Base-by-base conservation (phyloP, 1,140 invertebrate species). In the Bombyx mandarina region DNA sequence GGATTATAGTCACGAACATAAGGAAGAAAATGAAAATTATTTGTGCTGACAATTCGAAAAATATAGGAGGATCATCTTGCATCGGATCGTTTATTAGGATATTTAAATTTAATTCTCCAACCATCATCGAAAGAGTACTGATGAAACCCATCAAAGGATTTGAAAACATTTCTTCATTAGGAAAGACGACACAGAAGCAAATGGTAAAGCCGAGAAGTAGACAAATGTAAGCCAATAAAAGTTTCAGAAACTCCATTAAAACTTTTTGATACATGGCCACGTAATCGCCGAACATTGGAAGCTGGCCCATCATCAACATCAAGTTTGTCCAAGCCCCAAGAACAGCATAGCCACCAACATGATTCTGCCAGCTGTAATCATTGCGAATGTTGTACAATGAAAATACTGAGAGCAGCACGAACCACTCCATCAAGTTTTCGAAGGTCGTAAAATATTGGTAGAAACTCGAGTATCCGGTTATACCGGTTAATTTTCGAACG, bases 201-300 rank as follows among this genome's bases (percentile, higher is more conserved):
- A 92, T 89, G 0, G 91, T 90, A 63, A 92, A 93, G 3, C 91
- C 92, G 45, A 92, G 88, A 8, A 92, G 71, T 5, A 93, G 66
- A 22, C 91, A 91, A 3, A 91, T 88, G 60, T 93, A 93, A 0
- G 91, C 91, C 5, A 91, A 55, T 3, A 93, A 62, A 9, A 93
- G 68, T 66, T 92, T 92, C 1, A 90, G 78, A 60, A 93, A 92
- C 63, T 93, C 91, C 45, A 88, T 90, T 22, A 91, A 88, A 43
- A 92, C 91, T 56, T 90, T 91, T n/a, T 90, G 90, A 59, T 91
- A 92, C 91, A 92, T 92, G 0, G 91, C 91, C 1, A 93, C 91
- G 60, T 93, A 93, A 35, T 91, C 89, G 8, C 91, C 92, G 65
- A 92, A 92, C 62, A 91, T 88, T 9, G 92, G 92, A 8, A 93